phyloP scores from a whole-genome alignment of 1,140 invertebrate genomes.

The Mercenaria mercenaria region DNA sequence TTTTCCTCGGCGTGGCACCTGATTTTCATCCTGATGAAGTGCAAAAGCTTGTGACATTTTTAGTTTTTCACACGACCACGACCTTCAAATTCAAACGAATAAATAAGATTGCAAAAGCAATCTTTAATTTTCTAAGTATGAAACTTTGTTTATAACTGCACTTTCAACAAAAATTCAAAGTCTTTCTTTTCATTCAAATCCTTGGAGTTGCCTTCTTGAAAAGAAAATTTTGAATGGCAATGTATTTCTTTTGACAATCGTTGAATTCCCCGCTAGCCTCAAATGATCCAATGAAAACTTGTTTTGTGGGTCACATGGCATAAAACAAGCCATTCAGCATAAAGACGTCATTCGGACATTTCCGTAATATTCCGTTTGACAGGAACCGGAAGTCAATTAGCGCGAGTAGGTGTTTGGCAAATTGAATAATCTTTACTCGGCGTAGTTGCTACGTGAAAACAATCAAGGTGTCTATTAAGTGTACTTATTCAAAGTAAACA shows the following conservation, averaged over 20 bases:
- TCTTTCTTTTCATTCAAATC: not conserved
- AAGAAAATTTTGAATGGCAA: slow-evolving; percentile 66
- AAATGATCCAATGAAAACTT: slow-evolving; percentile 75
- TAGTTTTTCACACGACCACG: slow-evolving; percentile 40
- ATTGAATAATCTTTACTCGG: no score
- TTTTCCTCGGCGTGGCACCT: slow-evolving; percentile 65
- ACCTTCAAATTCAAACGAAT: slow-evolving; percentile 47
- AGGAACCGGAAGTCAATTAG: slow-evolving; percentile 21
- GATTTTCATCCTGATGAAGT: slow-evolving; percentile 70
- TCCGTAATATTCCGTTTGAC: not conserved
- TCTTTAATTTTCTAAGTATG: not conserved
- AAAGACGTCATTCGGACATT: not conserved
- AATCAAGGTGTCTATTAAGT: no score
- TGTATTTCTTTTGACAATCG: slow-evolving; percentile 63
- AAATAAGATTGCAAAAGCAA: slow-evolving; percentile 29
- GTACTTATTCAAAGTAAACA: no score
- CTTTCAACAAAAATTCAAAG: not conserved
- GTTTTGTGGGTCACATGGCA: slow-evolving; percentile 72
- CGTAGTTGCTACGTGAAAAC: no score
- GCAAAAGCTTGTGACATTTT: slow-evolving; percentile 60
- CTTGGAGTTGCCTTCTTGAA: slow-evolving; percentile 21
- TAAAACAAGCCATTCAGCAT: slow-evolving; percentile 56
- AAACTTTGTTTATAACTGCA: not conserved
- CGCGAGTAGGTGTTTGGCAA: not conserved
- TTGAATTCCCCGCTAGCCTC: slow-evolving; percentile 82